Evolutionary conservation across 2,888 invertebrate genomes (phyloP).

Genomic region (Chloroclysta siterata): DNA sequence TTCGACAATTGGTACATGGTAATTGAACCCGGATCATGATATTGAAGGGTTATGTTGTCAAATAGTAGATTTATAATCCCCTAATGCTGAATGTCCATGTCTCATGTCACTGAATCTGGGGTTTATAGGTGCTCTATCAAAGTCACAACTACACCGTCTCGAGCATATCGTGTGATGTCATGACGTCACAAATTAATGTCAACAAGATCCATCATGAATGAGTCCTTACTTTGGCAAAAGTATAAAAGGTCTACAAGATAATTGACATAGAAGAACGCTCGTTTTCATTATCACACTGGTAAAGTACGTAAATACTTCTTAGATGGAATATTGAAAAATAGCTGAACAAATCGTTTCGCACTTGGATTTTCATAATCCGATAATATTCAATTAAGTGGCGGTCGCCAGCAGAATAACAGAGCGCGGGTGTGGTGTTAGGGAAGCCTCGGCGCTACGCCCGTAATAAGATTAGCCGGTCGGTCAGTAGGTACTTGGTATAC

Average conservation of each 20-base stretch:
- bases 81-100: neutral
- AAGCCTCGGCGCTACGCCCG: conserved; percentile 69
- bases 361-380: conserved; percentile 44
- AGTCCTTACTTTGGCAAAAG: neutral
- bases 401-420: conserved; percentile 61
- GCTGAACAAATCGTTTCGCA: conserved; percentile 16
- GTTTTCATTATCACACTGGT: too few species aligned
- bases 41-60: neutral
- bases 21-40: neutral
- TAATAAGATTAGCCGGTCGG: conserved; percentile 73
- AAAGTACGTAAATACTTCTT: too few species aligned
- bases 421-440: conserved; percentile 63
- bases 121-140: neutral
- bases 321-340: neutral
- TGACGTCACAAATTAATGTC: neutral
- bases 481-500: conserved; percentile 40
- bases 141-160: neutral
- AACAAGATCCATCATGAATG: neutral
- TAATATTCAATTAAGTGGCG: conserved; percentile 62
- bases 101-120: neutral
- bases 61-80: neutral
- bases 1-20: neutral
- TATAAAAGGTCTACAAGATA: too few species aligned
- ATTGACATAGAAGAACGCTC: too few species aligned
- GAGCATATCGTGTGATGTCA: neutral